Percentiles rank a stretch among this genome's conserved stretches.
Conservation (phyloP, 2,113 vertebrate species). For the Lophura nycthemera region DNA sequence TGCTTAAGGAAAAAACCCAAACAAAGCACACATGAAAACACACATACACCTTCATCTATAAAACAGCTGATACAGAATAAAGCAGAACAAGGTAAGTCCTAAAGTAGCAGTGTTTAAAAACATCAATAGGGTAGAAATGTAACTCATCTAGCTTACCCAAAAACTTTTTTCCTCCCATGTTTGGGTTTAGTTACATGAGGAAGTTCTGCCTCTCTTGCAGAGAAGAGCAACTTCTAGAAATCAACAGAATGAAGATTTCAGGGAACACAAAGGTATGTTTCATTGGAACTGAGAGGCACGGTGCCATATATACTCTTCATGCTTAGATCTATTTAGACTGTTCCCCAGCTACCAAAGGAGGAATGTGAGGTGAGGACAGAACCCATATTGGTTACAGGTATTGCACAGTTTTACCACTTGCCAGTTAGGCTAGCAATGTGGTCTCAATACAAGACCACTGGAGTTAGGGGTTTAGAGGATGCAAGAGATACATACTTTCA, state of each 20-base stretch:
- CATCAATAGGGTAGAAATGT: not conserved
- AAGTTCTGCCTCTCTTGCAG: not conserved
- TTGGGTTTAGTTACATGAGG: not conserved
- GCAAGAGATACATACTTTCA: not conserved
- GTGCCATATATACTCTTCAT: not conserved
- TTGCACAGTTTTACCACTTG: not conserved
- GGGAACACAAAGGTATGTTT: not conserved
- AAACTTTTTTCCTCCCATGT: not conserved
- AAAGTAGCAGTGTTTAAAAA: constrained; percentile 20
- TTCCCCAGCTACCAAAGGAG: not conserved
- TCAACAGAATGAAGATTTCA: not conserved
- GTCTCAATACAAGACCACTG: not conserved
- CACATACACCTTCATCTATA: constrained; percentile 32
- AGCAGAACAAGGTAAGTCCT: constrained; percentile 37
- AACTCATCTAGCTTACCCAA: not conserved
- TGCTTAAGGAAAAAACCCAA: constrained; percentile 34
- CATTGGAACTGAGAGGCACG: not conserved
- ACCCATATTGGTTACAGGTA: not conserved
- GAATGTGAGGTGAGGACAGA: not conserved
- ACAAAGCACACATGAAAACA: not conserved
- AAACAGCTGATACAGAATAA: constrained; percentile 26
- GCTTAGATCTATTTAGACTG: not conserved
- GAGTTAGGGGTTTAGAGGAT: not conserved
- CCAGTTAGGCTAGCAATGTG: not conserved
- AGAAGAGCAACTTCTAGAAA: not conserved